These are phyloP conservation scores for Apteryx mantelli DNA, from an alignment of 2,113 vertebrate species.

Conservation along the genomic window DNA sequence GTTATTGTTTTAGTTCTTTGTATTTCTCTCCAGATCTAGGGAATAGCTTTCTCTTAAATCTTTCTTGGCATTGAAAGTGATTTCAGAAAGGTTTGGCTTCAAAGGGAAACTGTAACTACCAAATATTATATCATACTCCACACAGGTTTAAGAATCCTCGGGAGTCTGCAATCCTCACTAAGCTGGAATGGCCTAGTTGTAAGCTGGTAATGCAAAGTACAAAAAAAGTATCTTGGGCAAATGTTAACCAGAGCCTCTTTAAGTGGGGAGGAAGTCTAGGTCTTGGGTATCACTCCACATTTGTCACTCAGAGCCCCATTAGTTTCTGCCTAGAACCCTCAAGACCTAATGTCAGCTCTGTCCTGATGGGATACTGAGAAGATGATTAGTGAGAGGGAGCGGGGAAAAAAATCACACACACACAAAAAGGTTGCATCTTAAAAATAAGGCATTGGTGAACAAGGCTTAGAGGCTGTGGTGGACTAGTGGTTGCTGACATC, in stretches of 20 bases:
- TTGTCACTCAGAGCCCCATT: not conserved
- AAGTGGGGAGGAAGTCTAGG: not conserved
- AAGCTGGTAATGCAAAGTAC: not conserved
- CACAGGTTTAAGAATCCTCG: not conserved
- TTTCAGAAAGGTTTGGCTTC: not conserved
- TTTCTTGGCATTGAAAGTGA: not conserved
- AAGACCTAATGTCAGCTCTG: not conserved
- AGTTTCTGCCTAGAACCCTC: not conserved
- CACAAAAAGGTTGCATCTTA: not conserved
- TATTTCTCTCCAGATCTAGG: not conserved
- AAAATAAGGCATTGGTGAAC: slow-evolving; percentile 38
- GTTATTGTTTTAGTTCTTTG: not conserved
- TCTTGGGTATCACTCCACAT: not conserved
- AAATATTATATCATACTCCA: not conserved
- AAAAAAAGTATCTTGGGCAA: not conserved
- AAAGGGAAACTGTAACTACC: not conserved
- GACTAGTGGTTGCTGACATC: not conserved
- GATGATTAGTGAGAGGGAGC: not conserved
- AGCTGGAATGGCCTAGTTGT: not conserved
- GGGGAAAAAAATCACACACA: not conserved
- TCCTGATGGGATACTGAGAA: slow-evolving; percentile 1
- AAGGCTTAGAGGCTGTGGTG: not conserved
- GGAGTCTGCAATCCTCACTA: not conserved
- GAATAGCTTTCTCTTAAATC: not conserved
- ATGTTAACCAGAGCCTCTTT: not conserved